Conservation (phyloP, 2,113 vertebrate species). For the Origma solitaria region DNA sequence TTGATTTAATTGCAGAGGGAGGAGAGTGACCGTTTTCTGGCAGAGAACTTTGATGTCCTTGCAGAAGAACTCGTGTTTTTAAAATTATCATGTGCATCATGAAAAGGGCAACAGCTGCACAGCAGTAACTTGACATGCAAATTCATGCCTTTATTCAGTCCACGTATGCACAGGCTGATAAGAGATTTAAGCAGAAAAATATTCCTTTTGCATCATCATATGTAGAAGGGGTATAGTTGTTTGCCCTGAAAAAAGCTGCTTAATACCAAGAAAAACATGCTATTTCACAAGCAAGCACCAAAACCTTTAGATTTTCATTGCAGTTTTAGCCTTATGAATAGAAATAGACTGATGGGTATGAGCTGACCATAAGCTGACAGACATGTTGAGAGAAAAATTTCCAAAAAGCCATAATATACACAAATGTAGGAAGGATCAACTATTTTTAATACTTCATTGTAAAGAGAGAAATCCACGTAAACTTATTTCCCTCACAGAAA, state of each 20-base stretch:
- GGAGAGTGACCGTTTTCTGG: background rate
- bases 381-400: background rate
- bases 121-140: conserved; percentile 42
- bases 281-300: background rate
- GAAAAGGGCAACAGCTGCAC: conserved; percentile 58
- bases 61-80: conserved; percentile 24
- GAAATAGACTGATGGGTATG: background rate
- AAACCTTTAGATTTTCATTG: background rate
- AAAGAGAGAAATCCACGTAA: background rate
- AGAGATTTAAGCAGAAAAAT: conserved; percentile 24
- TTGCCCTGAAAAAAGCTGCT: background rate
- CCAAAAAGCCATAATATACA: background rate
- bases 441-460: background rate
- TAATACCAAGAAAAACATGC: background rate
- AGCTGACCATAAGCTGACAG: background rate
- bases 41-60: background rate
- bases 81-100: conserved; percentile 33
- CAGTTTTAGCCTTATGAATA: background rate
- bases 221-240: background rate
- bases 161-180: conserved; percentile 37
- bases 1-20: background rate
- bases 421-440: background rate
- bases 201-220: background rate
- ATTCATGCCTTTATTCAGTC: conserved; percentile 52
- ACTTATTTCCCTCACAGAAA: background rate